phyloP scores from a whole-genome alignment of 2,888 invertebrate species.

The Mesopsocus fuscifrons region DNA sequence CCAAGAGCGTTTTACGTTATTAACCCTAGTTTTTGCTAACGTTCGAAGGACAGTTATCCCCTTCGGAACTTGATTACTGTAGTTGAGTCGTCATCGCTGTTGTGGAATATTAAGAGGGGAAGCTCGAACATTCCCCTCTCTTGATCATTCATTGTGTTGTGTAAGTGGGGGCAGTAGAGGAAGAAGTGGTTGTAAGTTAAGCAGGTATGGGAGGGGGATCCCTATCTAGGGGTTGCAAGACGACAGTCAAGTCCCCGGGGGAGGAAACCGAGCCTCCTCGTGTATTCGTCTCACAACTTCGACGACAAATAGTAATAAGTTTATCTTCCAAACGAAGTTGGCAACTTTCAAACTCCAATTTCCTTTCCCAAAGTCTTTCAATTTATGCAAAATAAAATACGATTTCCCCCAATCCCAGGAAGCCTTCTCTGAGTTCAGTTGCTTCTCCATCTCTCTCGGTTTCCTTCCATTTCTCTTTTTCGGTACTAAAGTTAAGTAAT shows the following conservation, averaged over 20 bases:
- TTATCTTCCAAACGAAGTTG: slow-evolving; percentile 10
- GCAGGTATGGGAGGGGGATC: too few species aligned
- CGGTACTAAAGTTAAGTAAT: too few species aligned
- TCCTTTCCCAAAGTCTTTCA: slow-evolving; percentile 10
- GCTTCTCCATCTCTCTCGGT: background rate
- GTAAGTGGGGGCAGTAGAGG: too few species aligned
- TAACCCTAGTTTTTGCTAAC: too few species aligned
- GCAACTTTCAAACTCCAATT: slow-evolving; percentile 10
- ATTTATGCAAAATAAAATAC: slow-evolving; percentile 11
- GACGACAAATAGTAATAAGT: slow-evolving; percentile 9
- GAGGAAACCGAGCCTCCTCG: slow-evolving; percentile 4
- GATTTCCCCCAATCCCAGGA: slow-evolving; percentile 7
- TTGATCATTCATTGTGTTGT: too few species aligned
- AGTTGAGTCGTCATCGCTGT: too few species aligned
- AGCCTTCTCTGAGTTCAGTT: background rate
- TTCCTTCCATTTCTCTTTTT: background rate
- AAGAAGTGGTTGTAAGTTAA: too few species aligned
- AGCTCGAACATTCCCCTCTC: too few species aligned
- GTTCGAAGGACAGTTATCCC: too few species aligned
- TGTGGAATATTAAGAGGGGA: too few species aligned
- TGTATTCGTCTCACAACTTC: slow-evolving; percentile 8
- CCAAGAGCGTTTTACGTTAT: too few species aligned
- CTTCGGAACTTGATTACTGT: too few species aligned
- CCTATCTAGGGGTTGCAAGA: background rate
- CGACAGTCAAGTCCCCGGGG: slow-evolving; percentile 5